Evolutionary conservation across 2,797 vertebrate genomes (phyloP), one percentile per base, ranked within the genome.

Genomic region (Diplodus puntazzo): DNA sequence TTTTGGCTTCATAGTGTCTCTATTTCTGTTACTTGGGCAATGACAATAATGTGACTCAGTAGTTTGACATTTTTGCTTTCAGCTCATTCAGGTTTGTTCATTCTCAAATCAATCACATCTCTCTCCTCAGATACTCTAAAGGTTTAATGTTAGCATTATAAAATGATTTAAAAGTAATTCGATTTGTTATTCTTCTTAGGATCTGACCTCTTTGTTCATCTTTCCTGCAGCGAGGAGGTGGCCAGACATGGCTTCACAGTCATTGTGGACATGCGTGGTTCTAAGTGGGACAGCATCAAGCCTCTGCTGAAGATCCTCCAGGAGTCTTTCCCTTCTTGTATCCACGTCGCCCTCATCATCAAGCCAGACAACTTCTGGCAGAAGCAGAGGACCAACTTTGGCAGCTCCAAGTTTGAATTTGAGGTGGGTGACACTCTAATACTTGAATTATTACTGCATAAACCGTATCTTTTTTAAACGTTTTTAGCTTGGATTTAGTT

Each of bases 301-400:
- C 98, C 98, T n/a, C 95, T 99, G 82, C 94, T 99, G 93, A 99
- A 99, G 95, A 98, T 98, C 92, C 94, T 99, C 62, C 98, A 99
- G 89, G 98, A 99, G 90, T 99, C 98, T 1, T 99, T 99, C 79
- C 98, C 98, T 0, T 97, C 97, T 90, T 99, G 98, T 92, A 99
- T 99, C 90, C 98, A 99, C 88, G 96, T 99, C 75, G 97, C 98
- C 30, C 97, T 99, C 92, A 99, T 99, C 93, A 99, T 99, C 94
- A 99, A 99, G 90, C 98, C 98, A 25, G 98, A 99, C 94, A 99
- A 99, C 95, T 99, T 98, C 94, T 99, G 98, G 98, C 98, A 99
- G 93, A 99, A 99, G 87, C 98, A 99, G 93, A 97, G 98, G 92
- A 99, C 97, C 79, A 99, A 99, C 91, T 99, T 99, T 49, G 98